Base-by-base conservation (phyloP, 1,140 invertebrate genomes). In the Meloidogyne chitwoodi region DNA sequence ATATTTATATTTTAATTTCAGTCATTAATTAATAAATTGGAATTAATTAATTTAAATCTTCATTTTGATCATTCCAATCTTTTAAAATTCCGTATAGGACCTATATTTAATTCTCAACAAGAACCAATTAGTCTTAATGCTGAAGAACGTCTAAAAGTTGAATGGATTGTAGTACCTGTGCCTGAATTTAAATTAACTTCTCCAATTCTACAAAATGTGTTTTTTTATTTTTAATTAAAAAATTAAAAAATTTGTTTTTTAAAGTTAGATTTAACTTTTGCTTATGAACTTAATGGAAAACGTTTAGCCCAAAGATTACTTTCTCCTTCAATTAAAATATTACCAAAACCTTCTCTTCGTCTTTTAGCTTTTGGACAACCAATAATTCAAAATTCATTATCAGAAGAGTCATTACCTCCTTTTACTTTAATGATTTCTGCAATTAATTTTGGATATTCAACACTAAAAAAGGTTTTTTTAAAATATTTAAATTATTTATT, bases 41-140 rank as follows among this genome's bases (percentile, higher is more conserved):
- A 56, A 56, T 56, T n/a, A 56, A 56, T 56, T 56, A 19, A n/a
- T n/a, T 56, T 56, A 56, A 56, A 64, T 63, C 48, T 73, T 61
- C 71, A 56, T 34, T 73, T 73, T 38, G 12, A 11, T 12, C 71
- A 24, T 8, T 19, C 56, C 5, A 24, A 24, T 31, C 22, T 31
- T 64, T 24, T 73, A 31, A 73, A 64, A 73, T 73, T 73, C 11
- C 71, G 71, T n/a, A 61, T 73, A n/a, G 71, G 71, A 22, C 71
- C 71, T 22, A 73, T 73, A 12, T 64, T 65, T 64, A 73, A 27
- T 31, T 56, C 34, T 27, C 19, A 64, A 56, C 5, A 56, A 56
- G 22, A 73, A 4, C 71, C 71, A 26, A 63, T 34, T 11, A 34
- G 19, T 61, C 14, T 73, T 14, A 61, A 34, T n/a, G 24, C 41